A percentile compares a stretch with the other conserved stretches of the same genome.
Conservation (phyloP, 2,113 vertebrate species). For the Sturnus vulgaris region DNA sequence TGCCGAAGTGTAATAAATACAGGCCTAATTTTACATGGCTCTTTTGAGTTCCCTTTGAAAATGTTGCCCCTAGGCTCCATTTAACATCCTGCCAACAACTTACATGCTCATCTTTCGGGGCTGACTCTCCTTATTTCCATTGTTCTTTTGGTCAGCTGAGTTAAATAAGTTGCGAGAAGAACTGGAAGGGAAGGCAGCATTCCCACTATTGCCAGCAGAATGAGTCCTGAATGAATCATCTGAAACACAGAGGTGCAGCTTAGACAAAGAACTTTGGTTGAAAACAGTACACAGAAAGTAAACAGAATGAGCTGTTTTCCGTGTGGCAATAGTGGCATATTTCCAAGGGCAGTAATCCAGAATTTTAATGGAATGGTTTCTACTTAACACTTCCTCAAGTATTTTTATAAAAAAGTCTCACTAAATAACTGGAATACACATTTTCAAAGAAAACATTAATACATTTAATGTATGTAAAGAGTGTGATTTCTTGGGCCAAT, state of each 20-base stretch:
- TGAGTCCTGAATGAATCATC: slow-evolving; percentile 81
- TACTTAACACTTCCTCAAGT: not conserved
- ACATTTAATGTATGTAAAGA: not conserved
- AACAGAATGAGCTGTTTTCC: not conserved
- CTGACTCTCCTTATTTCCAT: slow-evolving; percentile 80
- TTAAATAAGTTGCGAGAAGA: slow-evolving; percentile 75
- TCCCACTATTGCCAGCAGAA: slow-evolving; percentile 70
- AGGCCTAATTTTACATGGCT: not conserved
- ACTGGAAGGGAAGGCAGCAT: slow-evolving; percentile 66
- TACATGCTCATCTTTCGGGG: slow-evolving; percentile 86
- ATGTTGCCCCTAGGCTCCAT: not conserved
- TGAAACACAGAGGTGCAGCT: slow-evolving; percentile 54
- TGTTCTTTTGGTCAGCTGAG: slow-evolving; percentile 77
- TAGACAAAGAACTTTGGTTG: not conserved
- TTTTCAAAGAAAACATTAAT: not conserved
- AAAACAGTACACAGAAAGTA: not conserved
- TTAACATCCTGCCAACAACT: slow-evolving; percentile 50
- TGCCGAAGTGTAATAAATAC: not conserved
- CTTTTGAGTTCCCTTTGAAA: not conserved
- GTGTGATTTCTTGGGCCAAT: not conserved
- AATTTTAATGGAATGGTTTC: not conserved
- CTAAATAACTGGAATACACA: not conserved
- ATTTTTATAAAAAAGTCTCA: not conserved
- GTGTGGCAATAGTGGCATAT: not conserved
- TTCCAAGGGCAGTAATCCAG: not conserved